phyloP scores from a whole-genome alignment of 2,888 invertebrate genomes.

The Leucophenga montana region DNA sequence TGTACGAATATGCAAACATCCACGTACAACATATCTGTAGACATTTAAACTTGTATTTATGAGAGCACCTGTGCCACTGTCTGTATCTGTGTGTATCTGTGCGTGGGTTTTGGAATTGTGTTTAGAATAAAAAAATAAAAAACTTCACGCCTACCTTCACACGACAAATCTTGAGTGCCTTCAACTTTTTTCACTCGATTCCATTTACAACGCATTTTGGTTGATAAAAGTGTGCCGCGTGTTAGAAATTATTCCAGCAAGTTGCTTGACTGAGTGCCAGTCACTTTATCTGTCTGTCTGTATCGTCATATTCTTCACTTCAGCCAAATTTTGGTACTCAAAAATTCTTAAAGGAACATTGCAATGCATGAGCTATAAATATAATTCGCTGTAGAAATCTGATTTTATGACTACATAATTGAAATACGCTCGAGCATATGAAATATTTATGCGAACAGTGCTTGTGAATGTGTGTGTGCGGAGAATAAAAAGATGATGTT shows the following conservation, averaged over 20 bases:
- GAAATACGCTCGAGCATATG: conserved; percentile 54
- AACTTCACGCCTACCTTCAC: conserved; percentile 43
- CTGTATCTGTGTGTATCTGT: too few relatives aligned
- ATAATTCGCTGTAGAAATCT: conserved; percentile 55
- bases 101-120: too few relatives aligned
- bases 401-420: conserved; percentile 64
- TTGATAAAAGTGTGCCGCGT: conserved; percentile 44
- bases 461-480: too few relatives aligned
- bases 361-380: conserved; percentile 31
- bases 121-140: background rate
- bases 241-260: conserved; percentile 5
- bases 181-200: conserved; percentile 62
- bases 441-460: conserved; percentile 35
- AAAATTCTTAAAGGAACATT: conserved; percentile 6
- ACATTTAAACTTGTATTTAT: background rate
- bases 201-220: conserved; percentile 64
- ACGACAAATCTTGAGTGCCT: conserved; percentile 63
- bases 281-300: conserved; percentile 45
- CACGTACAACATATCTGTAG: conserved; percentile 26
- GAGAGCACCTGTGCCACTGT: background rate
- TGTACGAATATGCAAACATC: conserved; percentile 43
- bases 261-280: conserved; percentile 44
- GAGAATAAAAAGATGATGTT: too few relatives aligned
- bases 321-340: too few relatives aligned
- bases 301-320: background rate